Conservation (phyloP, 1,140 invertebrate genomes). For the Protaetia brevitarsis region DNA sequence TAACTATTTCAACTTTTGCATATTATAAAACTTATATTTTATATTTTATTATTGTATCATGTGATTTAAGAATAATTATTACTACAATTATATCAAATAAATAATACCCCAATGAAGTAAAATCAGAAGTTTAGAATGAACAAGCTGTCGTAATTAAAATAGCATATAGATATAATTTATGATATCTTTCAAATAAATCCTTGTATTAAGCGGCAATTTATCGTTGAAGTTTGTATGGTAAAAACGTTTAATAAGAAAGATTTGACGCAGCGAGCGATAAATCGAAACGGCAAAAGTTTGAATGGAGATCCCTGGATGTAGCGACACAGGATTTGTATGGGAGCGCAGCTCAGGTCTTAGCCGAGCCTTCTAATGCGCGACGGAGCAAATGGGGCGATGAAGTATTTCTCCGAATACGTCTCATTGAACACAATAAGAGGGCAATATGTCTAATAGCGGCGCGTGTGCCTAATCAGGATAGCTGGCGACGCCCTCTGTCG, state of each 20-base stretch:
- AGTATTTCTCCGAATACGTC: slow-evolving; percentile 1
- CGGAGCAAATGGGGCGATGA: slow-evolving; percentile 17
- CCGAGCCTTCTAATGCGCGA: not conserved
- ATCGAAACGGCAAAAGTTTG: slow-evolving; percentile 11
- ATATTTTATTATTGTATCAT: no score
- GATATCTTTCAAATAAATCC: no score
- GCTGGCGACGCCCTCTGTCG: slow-evolving; percentile 9
- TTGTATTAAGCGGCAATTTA: not conserved
- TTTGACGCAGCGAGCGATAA: not conserved
- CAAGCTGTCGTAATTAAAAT: no score
- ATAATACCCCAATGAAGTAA: no score
- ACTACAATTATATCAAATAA: no score
- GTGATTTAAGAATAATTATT: no score
- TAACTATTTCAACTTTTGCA: no score
- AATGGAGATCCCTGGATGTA: not conserved
- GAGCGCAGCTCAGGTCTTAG: no score
- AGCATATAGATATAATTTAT: no score
- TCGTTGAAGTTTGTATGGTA: not conserved
- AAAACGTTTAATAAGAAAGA: not conserved
- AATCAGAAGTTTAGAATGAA: no score
- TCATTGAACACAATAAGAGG: slow-evolving; percentile 18
- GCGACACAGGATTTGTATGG: not conserved
- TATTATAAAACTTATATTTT: no score
- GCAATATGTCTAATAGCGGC: slow-evolving; percentile 9
- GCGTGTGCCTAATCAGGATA: slow-evolving; percentile 20